Conservation (phyloP, 53 echinoderm and acorn worm species). For the Glandiceps talaboti region DNA sequence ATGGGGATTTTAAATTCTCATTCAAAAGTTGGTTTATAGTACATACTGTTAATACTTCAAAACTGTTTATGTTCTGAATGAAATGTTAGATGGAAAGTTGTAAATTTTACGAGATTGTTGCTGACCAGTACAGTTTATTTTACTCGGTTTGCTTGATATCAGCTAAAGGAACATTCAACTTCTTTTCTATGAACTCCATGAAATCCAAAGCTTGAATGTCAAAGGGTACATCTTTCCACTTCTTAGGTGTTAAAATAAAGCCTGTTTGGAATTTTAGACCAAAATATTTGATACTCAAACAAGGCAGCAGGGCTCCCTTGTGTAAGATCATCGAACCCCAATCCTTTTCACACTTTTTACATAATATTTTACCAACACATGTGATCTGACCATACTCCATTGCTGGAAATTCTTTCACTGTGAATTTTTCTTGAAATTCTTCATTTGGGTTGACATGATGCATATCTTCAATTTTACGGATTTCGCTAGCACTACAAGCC, state of each 20-base stretch:
- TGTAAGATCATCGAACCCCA: slow-evolving; percentile 35
- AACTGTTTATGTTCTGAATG: no score
- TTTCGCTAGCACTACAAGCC: slow-evolving; percentile 33
- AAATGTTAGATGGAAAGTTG: no score
- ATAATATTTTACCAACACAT: not conserved
- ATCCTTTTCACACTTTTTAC: slow-evolving; percentile 19
- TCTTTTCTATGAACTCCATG: slow-evolving; percentile 31
- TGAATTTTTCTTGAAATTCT: slow-evolving; percentile 14
- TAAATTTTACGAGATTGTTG: no score
- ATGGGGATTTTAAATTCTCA: no score
- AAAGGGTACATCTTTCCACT: slow-evolving; percentile 72
- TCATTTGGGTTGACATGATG: slow-evolving; percentile 37
- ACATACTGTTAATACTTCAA: no score
- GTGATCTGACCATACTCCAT: not conserved
- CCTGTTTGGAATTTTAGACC: slow-evolving; percentile 28
- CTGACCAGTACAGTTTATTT: no score
- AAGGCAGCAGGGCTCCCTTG: slow-evolving; percentile 28
- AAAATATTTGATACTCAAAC: slow-evolving; percentile 39
- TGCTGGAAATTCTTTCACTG: not conserved
- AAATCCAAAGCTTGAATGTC: slow-evolving; percentile 9
- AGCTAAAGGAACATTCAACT: not conserved
- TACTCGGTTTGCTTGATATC: slow-evolving; percentile 7
- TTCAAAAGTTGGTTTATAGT: no score
- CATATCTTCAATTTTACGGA: slow-evolving; percentile 36
- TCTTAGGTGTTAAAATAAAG: slow-evolving; percentile 15